Conservation (phyloP, 2,797 vertebrate species). For the Taenioides sp. region DNA sequence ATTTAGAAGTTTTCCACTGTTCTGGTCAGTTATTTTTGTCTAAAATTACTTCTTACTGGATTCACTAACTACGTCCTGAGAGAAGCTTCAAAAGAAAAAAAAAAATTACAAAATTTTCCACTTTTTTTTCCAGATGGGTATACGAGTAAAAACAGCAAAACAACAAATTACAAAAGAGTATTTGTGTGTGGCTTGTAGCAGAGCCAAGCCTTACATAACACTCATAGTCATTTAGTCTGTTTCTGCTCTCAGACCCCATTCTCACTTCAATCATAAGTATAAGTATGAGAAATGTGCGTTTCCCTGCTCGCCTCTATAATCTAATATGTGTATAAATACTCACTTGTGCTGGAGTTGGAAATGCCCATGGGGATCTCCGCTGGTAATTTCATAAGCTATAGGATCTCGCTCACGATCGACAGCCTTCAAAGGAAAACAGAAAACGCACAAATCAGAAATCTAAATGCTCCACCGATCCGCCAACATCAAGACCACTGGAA, state of each 20-base stretch:
- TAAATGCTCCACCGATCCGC: not conserved
- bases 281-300: conserved; percentile 2
- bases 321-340: conserved; percentile 60
- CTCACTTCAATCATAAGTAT: not conserved
- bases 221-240: conserved; percentile 1
- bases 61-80: not conserved
- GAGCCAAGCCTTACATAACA: conserved; percentile 20
- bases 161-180: conserved; percentile 52
- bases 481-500: not conserved
- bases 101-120: too few species aligned
- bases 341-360: conserved; percentile 91
- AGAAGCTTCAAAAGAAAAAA: not conserved
- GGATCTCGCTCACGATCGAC: conserved; percentile 91
- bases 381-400: conserved; percentile 88
- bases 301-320: too few species aligned
- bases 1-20: not conserved
- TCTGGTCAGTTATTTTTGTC: not conserved
- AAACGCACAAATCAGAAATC: conserved; percentile 11
- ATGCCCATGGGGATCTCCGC: conserved; percentile 85
- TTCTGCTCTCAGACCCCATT: not conserved
- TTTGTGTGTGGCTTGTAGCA: conserved; percentile 4
- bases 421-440: conserved; percentile 77
- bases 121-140: not conserved
- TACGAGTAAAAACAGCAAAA: conserved; percentile 47
- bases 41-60: not conserved